phyloP scores from a whole-genome alignment of 2,888 invertebrate species.

The Plebejus melissa region DNA sequence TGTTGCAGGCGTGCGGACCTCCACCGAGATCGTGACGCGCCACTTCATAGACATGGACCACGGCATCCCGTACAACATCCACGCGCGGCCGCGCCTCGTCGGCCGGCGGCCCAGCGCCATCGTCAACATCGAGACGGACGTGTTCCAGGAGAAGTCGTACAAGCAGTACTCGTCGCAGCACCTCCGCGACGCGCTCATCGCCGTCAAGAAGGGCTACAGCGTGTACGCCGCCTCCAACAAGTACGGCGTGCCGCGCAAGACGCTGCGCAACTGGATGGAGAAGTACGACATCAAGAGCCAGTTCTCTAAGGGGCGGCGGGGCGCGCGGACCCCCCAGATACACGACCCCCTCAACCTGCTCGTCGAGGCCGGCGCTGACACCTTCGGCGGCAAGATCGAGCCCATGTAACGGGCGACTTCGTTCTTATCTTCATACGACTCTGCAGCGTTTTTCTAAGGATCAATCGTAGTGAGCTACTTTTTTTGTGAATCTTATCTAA shows the following conservation, averaged over 20 bases:
- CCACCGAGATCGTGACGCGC: constrained; percentile 71
- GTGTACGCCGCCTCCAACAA: constrained; percentile 79
- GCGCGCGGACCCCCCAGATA: constrained; percentile 56
- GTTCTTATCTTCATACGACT: background rate
- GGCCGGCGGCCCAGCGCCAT: constrained; percentile 67
- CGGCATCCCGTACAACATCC: constrained; percentile 66
- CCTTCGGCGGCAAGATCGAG: constrained; percentile 49
- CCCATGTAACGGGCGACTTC: background rate
- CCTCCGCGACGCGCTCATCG: constrained; percentile 68
- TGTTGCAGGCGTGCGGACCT: constrained; percentile 73
- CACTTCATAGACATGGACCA: constrained; percentile 72
- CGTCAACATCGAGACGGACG: constrained; percentile 71
- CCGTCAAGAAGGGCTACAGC: constrained; percentile 74
- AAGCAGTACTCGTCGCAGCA: constrained; percentile 76
- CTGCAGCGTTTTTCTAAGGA: background rate
- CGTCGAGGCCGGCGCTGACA: constrained; percentile 55
- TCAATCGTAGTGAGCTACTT: background rate
- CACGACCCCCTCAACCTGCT: constrained; percentile 65
- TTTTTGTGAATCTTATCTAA: background rate
- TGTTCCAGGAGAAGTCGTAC: constrained; percentile 73
- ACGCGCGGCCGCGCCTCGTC: constrained; percentile 67
- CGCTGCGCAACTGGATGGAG: constrained; percentile 79
- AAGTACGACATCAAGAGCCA: constrained; percentile 77
- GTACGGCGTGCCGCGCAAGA: constrained; percentile 76
- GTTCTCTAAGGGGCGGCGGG: constrained; percentile 71